Evolutionary conservation across 2,888 invertebrate species (phyloP), one percentile per base, ranked within the genome.

Genomic region (Acronicta leporina): DNA sequence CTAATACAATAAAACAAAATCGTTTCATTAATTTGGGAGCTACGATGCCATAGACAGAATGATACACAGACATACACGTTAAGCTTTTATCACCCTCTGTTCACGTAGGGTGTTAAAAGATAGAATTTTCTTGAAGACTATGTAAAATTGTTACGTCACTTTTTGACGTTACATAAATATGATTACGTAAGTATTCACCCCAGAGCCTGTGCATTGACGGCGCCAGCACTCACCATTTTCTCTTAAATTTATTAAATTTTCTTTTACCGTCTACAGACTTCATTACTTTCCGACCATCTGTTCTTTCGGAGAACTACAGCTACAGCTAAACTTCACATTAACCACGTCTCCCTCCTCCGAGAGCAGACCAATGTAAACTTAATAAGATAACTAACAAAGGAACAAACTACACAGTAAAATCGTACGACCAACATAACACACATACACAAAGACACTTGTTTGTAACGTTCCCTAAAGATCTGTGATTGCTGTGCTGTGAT

Each of bases 381-480:
- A 69, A 69, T 63, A 77, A 65, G 52, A 61, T 62, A 69, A 75
- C 60, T 65, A 73, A 77, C 70, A 76, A 60, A 42, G 52, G 63
- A 62, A 57, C 57, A 46, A 57, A 42, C 33, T 41, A 49, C 44
- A 64, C 48, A 42, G 56, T 73, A 70, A 66, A 67, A 72, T 59
- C 56, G 42, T 42, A 72, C 65, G 54, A 62, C 69, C 72, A 50
- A 60, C 59, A 55, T 48, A 49, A 69, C 62, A 64, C 68, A 74
- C 65, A 77, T 66, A 73, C 69, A 71, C 59, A 78, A 75, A 77
- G 67, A 74, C 67, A 73, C 74, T 83, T 85, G 83, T 86, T 85
- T 85, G 80, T 82, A 77, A 77, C 79, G 69, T 49, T 79, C 85
- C 83, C 83, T 77, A 77, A 83, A 84, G 83, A 83, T 77, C 78